Evolutionary conservation across 2,113 vertebrate genomes (phyloP), one percentile per base, ranked within the genome.

Genomic region (Pterocles burchelli): DNA sequence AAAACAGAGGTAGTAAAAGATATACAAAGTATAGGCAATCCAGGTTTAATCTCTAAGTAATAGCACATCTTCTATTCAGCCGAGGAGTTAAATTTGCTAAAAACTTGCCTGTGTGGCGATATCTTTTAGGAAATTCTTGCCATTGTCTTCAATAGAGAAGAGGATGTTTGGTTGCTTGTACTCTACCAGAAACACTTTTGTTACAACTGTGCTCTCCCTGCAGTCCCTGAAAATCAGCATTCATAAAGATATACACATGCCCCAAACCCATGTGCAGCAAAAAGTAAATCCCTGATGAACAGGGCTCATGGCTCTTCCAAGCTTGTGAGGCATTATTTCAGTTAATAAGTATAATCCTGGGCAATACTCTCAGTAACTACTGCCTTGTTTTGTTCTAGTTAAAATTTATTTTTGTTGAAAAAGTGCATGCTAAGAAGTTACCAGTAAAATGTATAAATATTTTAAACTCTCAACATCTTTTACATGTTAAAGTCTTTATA

Each of bases 111-210:
- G 93, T 29, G 88, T 94, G 38, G 61, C 31, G 45, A 88, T 59
- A 20, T 86, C 95, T 90, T 92, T 93, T 43, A 96, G 84, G 88
- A 90, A 86, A 95, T 97, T 96, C 59, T 98, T 97, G 22, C 97
- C 79, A 13, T 83, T 71, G 6, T 97, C 96, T 95, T 98, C 97
- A 75, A 67, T 57, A 36, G 95, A 75, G n/a, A 90, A 66, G 28
- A 91, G 76, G 21, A 80, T 66, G 58, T 92, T 89, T 24, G 90
- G 95, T 29, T 95, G 76, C 22, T 96, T 95, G 25, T 85, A 93
- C 62, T 98, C 98, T 77, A 99, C 99, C 6, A 97, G 89, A 96
- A 99, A 99, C 20, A 98, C 91, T 93, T 99, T 99, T 15, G 99
- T 99, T 77, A 99, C 99, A 10, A 98, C 74, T 11, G 98, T 97